These are phyloP conservation scores for Balanococcus diminutus DNA, from an alignment of 2,888 invertebrate genomes.

Conservation along the genomic window DNA sequence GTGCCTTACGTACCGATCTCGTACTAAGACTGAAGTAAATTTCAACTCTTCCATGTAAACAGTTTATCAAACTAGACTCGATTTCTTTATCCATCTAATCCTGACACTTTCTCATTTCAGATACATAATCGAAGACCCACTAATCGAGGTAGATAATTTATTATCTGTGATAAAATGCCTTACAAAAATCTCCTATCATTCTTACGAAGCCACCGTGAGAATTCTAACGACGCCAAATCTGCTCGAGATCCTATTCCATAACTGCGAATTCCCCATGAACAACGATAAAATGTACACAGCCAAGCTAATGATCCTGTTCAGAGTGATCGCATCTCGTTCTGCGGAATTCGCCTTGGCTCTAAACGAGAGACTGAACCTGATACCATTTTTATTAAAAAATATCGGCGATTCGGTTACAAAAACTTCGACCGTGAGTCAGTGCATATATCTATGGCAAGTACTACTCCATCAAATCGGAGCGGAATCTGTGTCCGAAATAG, in stretches of 20 bases:
- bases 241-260: conserved; percentile 62
- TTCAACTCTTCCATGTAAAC: background rate
- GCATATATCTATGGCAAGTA: conserved; percentile 67
- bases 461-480: conserved; percentile 65
- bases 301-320: conserved; percentile 38
- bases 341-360: background rate
- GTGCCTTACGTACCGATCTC: conserved; percentile 76
- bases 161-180: conserved; percentile 79
- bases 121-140: conserved; percentile 75
- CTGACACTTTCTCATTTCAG: conserved; percentile 63
- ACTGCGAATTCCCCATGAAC: background rate
- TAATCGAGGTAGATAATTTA: conserved; percentile 75
- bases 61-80: background rate
- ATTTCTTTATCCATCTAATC: background rate
- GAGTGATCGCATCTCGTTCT: conserved; percentile 46
- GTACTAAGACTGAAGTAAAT: conserved; percentile 68
- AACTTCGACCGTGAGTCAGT: conserved; percentile 61
- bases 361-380: background rate
- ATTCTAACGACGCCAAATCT: conserved; percentile 71
- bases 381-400: conserved; percentile 32
- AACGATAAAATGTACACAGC: conserved; percentile 25
- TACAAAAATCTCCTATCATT: conserved; percentile 79
- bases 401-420: conserved; percentile 37
- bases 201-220: conserved; percentile 69
- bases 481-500: conserved; percentile 62